Evolutionary conservation across 2,113 vertebrate genomes (phyloP).

Genomic region (Peromyscus californicus): DNA sequence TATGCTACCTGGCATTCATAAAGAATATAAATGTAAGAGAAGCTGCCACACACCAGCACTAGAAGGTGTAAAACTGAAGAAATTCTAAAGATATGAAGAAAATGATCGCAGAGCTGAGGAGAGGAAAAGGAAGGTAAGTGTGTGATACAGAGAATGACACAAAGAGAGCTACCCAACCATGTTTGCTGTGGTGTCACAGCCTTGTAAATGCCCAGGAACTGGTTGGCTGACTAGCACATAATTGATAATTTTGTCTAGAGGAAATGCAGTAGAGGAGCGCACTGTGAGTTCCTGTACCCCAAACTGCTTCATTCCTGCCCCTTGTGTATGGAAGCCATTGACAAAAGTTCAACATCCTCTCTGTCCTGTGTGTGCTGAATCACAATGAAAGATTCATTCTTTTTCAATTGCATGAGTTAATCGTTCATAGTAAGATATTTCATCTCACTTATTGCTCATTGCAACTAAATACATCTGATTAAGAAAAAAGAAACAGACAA

Average conservation of each 20-base stretch:
- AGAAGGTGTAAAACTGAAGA: neutral
- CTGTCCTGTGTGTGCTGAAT: neutral
- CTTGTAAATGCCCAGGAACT: neutral
- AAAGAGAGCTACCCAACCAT: neutral
- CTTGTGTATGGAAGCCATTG: rapidly evolving
- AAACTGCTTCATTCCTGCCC: rapidly evolving
- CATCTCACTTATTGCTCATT: neutral
- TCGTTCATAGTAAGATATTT: neutral
- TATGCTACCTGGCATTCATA: neutral
- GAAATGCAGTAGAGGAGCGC: neutral
- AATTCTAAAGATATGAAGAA: neutral
- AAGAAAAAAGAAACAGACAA: neutral
- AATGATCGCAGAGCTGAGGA: neutral
- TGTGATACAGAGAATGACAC: too few relatives aligned
- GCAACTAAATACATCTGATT: neutral
- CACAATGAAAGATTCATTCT: neutral
- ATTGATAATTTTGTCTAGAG: neutral
- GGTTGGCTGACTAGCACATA: neutral
- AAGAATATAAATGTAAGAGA: neutral
- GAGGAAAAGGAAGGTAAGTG: neutral
- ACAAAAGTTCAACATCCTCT: neutral
- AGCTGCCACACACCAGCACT: neutral
- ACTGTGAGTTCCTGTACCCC: neutral
- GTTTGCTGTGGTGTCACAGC: too few relatives aligned
- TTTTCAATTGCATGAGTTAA: neutral